Conservation (phyloP, 2,113 vertebrate species). For the Rhinoderma darwinii region DNA sequence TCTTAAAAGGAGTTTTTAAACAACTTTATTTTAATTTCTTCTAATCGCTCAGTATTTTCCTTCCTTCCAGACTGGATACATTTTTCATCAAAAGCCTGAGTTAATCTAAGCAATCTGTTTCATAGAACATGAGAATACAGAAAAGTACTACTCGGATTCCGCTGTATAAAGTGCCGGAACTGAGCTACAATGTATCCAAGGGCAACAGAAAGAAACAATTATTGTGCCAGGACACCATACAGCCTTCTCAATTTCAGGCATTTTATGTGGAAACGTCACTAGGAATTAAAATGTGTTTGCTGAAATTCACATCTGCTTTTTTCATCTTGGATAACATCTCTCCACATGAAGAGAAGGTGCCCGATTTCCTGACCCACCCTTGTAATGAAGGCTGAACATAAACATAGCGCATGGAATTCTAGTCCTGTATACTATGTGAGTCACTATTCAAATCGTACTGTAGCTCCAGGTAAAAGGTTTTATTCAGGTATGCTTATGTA, state of each 20-base stretch:
- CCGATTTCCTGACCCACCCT: slow-evolving; percentile 34
- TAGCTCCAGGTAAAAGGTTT: slow-evolving; percentile 18
- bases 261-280: background rate
- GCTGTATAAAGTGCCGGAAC: background rate
- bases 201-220: background rate
- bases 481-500: background rate
- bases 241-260: background rate
- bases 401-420: background rate
- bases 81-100: background rate
- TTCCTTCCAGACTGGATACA: background rate
- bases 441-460: background rate
- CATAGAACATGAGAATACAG: background rate
- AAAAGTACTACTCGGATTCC: background rate
- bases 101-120: background rate
- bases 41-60: background rate
- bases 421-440: background rate
- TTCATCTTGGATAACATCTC: slow-evolving; percentile 6
- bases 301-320: background rate
- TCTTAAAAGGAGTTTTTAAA: background rate
- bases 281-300: background rate
- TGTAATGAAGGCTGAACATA: slow-evolving; percentile 28
- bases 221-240: background rate
- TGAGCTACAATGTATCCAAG: slow-evolving; percentile 2
- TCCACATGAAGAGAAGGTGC: slow-evolving; percentile 1
- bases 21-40: background rate